Evolutionary conservation across 2,888 invertebrate genomes (phyloP).

Genomic region (Alloplasta piceator): DNA sequence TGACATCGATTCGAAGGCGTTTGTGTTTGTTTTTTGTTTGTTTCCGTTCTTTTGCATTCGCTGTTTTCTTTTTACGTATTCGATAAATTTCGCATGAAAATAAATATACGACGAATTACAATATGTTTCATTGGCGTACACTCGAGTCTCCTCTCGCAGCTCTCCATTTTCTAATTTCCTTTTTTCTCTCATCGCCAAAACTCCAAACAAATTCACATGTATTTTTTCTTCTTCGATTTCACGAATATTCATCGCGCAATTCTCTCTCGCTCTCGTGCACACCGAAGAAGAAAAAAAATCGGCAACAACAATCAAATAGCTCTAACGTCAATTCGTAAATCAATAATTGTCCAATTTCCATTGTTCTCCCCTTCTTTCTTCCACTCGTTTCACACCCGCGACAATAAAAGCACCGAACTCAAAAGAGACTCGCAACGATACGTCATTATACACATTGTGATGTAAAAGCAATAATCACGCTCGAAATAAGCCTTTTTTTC

Average conservation of each 20-base stretch:
- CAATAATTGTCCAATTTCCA: constrained; percentile 11
- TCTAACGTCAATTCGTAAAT: constrained; percentile 40
- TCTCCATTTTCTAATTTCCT: constrained; percentile 32
- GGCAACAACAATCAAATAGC: constrained; percentile 40
- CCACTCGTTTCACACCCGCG: constrained; percentile 35
- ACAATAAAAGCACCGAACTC: constrained; percentile 49
- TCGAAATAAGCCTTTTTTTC: constrained; percentile 43
- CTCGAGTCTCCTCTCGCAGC: constrained; percentile 19
- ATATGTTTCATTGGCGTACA: constrained; percentile 53
- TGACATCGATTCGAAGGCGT: constrained; percentile 59
- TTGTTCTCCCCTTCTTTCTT: not conserved
- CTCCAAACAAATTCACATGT: constrained; percentile 32
- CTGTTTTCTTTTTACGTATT: not conserved
- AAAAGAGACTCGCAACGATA: constrained; percentile 41
- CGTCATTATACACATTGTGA: constrained; percentile 33
- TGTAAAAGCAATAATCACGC: constrained; percentile 50
- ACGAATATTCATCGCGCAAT: constrained; percentile 10
- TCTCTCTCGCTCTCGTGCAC: constrained; percentile 10
- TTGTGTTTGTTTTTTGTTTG: constrained; percentile 47
- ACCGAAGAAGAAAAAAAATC: constrained; percentile 32
- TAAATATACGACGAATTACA: constrained; percentile 63
- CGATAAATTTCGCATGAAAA: constrained; percentile 57
- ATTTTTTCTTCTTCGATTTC: constrained; percentile 10
- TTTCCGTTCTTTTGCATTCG: constrained; percentile 24
- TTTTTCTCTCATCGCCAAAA: not conserved